A percentile compares a stretch with the other conserved stretches of the same genome.
phyloP scores from a whole-genome alignment of 2,113 vertebrate genomes.

The Aegotheles bennettii region DNA sequence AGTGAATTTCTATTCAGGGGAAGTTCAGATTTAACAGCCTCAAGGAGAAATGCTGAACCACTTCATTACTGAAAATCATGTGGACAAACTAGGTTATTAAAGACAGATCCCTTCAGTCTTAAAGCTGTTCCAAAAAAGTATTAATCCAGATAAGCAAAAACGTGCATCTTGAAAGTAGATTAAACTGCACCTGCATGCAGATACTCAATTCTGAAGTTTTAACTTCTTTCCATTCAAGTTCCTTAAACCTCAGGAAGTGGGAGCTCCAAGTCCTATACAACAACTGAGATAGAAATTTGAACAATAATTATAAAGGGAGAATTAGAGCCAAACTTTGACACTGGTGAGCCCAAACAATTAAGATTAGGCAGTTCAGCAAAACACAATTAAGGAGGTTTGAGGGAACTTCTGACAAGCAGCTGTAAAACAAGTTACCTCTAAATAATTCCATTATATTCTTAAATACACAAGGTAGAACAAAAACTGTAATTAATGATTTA shows the following conservation, averaged over 20 bases:
- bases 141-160: background rate
- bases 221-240: background rate
- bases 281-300: rapidly evolving
- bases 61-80: background rate
- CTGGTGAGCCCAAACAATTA: background rate
- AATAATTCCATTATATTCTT: background rate
- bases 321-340: background rate
- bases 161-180: background rate
- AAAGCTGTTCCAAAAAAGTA: background rate
- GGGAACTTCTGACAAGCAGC: background rate
- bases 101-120: background rate
- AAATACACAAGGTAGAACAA: background rate
- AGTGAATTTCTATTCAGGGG: background rate
- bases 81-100: background rate
- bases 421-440: background rate
- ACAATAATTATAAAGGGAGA: background rate
- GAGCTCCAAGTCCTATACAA: background rate
- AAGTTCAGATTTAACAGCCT: background rate
- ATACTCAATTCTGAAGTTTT: background rate
- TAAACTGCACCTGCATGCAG: background rate
- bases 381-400: background rate
- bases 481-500: background rate
- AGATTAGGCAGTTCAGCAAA: background rate
- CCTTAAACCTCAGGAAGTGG: background rate
- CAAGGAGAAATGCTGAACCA: background rate